A percentile compares a stretch with the other conserved stretches of the same genome.
Conservation (phyloP, 1,140 invertebrate genomes). For the Heterodera schachtii region DNA sequence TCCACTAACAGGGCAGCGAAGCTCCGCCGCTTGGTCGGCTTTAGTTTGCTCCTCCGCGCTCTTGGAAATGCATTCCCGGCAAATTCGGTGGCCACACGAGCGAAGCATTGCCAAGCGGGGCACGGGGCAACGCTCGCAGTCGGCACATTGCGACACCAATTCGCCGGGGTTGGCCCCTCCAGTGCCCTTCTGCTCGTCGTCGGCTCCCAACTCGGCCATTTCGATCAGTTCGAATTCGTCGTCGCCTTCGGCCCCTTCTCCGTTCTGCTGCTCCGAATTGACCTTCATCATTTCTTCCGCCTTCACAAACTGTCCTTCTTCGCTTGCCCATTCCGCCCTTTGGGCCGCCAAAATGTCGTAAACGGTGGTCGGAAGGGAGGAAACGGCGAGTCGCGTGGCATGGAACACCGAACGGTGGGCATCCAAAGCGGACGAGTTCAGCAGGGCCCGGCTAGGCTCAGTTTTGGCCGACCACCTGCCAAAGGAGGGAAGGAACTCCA, state of each 20-base stretch:
- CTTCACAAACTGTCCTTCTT: constrained; percentile 21
- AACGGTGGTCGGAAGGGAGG: constrained; percentile 2
- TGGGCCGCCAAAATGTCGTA: background rate
- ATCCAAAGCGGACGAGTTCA: constrained; percentile 5
- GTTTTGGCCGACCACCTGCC: constrained; percentile 2
- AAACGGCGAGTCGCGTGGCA: constrained; percentile 6
- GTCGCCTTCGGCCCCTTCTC: constrained; percentile 8
- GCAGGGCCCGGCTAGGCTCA: background rate
- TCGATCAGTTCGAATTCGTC: constrained; percentile 26
- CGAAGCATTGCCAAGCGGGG: background rate
- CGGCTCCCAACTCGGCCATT: constrained; percentile 9
- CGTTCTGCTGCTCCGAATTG: background rate
- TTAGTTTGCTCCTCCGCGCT: constrained; percentile 2
- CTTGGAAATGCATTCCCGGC: constrained; percentile 16
- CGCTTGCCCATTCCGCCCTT: constrained; percentile 3
- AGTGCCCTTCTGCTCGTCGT: background rate
- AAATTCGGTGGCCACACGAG: constrained; percentile 23
- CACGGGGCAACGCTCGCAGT: background rate
- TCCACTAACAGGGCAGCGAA: constrained; percentile 14
- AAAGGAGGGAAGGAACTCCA: background rate
- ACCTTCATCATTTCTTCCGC: background rate
- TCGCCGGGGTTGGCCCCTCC: background rate
- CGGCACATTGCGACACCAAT: background rate
- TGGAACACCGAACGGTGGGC: constrained; percentile 8
- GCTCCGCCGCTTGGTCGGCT: background rate